phyloP scores from a whole-genome alignment of 92 coral and sea anemone species.

The Zoanthus sansibaricus region DNA sequence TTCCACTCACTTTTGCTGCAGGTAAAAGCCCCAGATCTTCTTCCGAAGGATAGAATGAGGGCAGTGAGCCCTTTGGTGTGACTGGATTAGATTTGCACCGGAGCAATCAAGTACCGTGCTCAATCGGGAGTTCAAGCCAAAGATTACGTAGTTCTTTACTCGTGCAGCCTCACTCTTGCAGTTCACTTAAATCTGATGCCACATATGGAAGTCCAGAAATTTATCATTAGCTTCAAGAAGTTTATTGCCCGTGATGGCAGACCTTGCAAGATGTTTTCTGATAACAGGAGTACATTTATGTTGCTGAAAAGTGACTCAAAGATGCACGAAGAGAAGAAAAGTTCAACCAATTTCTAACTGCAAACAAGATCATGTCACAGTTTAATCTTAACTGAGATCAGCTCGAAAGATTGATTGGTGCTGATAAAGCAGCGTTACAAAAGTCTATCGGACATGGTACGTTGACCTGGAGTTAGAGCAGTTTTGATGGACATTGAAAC shows the following conservation, averaged over 20 bases:
- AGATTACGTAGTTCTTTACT: background rate
- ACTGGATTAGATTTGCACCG: background rate
- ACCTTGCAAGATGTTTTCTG: background rate
- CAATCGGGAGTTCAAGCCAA: background rate
- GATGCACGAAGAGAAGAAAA: background rate
- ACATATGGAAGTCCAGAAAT: background rate
- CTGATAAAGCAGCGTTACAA: background rate
- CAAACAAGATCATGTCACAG: background rate
- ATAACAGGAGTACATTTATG: slow-evolving; percentile 11
- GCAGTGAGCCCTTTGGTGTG: background rate
- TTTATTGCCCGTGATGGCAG: background rate
- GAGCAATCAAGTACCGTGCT: slow-evolving; percentile 6
- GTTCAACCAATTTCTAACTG: too few relatives aligned
- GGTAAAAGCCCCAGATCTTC: background rate
- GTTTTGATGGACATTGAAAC: background rate
- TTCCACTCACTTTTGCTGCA: background rate
- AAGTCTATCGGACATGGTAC: slow-evolving; percentile 1
- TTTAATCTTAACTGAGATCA: too few relatives aligned
- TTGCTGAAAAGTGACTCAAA: background rate
- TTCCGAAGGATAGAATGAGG: slow-evolving; percentile 13
- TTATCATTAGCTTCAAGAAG: background rate
- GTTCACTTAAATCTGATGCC: slow-evolving; percentile 1
- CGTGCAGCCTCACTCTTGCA: background rate
- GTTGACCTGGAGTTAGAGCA: slow-evolving; percentile 6
- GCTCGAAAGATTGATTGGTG: background rate